These are phyloP conservation scores for Mesoligia furuncula DNA, from an alignment of 2,888 invertebrate species.

Conservation along the genomic window DNA sequence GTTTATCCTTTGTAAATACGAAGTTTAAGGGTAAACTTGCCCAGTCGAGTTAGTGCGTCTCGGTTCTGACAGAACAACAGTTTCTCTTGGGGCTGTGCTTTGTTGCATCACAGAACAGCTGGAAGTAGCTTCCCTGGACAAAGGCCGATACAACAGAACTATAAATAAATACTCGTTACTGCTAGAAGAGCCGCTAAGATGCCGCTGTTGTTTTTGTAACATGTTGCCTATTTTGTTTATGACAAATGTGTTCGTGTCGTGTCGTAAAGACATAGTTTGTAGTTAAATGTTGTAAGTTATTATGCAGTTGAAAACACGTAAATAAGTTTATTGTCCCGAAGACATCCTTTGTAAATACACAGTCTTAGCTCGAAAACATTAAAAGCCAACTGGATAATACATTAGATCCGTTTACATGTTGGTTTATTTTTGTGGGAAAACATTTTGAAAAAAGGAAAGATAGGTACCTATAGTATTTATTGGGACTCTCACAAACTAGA, in stretches of 20 bases:
- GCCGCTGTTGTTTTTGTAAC: constrained; percentile 28
- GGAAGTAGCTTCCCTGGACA: constrained; percentile 21
- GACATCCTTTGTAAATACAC: constrained; percentile 20
- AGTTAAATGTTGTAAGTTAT: constrained; percentile 23
- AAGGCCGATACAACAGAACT: constrained; percentile 47
- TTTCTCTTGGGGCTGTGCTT: constrained; percentile 43
- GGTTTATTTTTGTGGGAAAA: not conserved
- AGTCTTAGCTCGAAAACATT: constrained; percentile 18
- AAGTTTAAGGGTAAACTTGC: constrained; percentile 64
- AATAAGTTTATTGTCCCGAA: constrained; percentile 33
- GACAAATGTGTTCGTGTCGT: constrained; percentile 9
- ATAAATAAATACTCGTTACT: constrained; percentile 35
- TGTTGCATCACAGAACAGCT: constrained; percentile 35
- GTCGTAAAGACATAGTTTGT: constrained; percentile 29
- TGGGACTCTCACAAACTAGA: not conserved
- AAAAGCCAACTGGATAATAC: not conserved
- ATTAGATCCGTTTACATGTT: not conserved
- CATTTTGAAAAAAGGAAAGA: not conserved
- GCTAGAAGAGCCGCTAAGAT: constrained; percentile 38
- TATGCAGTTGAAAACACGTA: constrained; percentile 34
- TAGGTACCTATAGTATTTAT: not conserved
- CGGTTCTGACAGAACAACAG: constrained; percentile 48
- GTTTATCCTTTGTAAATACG: constrained; percentile 68
- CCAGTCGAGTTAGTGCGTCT: constrained; percentile 48
- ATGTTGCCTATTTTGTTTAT: constrained; percentile 18